Base-by-base conservation (phyloP, 2,888 invertebrate species). In the Pelosia muscerda region DNA sequence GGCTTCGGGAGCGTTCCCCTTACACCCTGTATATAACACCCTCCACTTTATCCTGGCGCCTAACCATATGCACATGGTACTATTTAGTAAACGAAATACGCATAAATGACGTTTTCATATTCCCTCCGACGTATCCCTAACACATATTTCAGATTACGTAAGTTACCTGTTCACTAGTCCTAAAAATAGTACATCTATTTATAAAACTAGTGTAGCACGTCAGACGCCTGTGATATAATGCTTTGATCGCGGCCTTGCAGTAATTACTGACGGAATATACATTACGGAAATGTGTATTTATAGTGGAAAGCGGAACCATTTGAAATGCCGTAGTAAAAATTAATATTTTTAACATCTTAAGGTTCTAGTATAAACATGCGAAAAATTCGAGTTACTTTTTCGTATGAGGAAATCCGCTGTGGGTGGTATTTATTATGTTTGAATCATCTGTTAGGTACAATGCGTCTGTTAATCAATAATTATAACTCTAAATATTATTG, bases 101-200 rank as follows among this genome's bases (percentile, higher is more conserved):
- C 11, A 23, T 38, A 54, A 55, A 56, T 64, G 55, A 68, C 57
- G 61, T 60, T 25, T 23, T 15, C 38, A 60, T 26, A 31, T 22
- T 26, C 10, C 11, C 23, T 49, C 28, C n/a, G 23, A 55, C 38
- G 28, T 64, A 59, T 59, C 23, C 34, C 53, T 56, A 28, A 25
- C 22, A n/a, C 26, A 34, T 26, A 61, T 31, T 56, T 54, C 28
- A 25, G 2, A n/a, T 42, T n/a, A 53, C 19, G 5, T 54, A 66
- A 25, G 61, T 73, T 76, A 79, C 78, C 80, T 75, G 76, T 67
- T 76, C 74, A 76, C 72, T 68, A 53, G 54, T 38, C 63, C 67
- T 49, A 83, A 81, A 84, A 87, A 85, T 83, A 84, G 74, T 74
- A 66, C 66, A 72, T 79, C 84, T 90, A 88, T 89, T 87, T 84